Conservation (phyloP, 2,888 invertebrate species). For the Dyspetes luteomarginatus region DNA sequence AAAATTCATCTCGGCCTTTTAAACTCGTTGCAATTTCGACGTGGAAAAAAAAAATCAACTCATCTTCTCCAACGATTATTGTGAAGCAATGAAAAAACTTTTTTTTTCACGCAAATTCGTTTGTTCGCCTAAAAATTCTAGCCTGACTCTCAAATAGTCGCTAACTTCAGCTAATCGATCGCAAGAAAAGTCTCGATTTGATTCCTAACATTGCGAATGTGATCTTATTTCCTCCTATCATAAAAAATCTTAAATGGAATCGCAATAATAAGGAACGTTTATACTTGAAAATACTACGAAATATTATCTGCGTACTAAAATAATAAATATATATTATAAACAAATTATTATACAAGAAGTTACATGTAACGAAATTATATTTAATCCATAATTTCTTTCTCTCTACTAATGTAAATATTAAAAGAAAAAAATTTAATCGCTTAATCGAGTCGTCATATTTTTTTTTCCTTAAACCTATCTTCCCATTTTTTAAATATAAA, state of each 20-base stretch:
- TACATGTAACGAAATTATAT: conserved; percentile 39
- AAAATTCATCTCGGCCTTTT: background rate
- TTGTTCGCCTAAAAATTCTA: conserved; percentile 19
- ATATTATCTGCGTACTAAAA: conserved; percentile 51
- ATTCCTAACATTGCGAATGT: conserved; percentile 52
- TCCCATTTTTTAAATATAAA: conserved; percentile 37
- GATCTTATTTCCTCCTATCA: conserved; percentile 34
- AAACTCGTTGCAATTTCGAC: background rate
- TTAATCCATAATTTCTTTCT: conserved; percentile 50
- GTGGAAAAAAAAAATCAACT: conserved; percentile 1
- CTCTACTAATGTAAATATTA: conserved; percentile 65
- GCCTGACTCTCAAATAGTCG: conserved; percentile 1
- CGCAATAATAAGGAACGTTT: conserved; percentile 41
- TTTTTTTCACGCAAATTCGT: background rate
- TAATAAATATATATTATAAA: conserved; percentile 41
- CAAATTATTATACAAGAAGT: conserved; percentile 42
- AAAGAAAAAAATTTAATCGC: conserved; percentile 1
- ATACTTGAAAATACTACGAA: conserved; percentile 35
- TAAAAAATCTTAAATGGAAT: background rate
- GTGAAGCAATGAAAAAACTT: background rate
- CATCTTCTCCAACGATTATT: background rate
- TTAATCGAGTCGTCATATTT: background rate
- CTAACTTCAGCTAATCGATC: conserved; percentile 32
- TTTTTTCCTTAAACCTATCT: conserved; percentile 23
- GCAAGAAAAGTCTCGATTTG: conserved; percentile 15